Conservation (phyloP, 2,113 vertebrate genomes). For the Periophthalmodon schlosseri region DNA sequence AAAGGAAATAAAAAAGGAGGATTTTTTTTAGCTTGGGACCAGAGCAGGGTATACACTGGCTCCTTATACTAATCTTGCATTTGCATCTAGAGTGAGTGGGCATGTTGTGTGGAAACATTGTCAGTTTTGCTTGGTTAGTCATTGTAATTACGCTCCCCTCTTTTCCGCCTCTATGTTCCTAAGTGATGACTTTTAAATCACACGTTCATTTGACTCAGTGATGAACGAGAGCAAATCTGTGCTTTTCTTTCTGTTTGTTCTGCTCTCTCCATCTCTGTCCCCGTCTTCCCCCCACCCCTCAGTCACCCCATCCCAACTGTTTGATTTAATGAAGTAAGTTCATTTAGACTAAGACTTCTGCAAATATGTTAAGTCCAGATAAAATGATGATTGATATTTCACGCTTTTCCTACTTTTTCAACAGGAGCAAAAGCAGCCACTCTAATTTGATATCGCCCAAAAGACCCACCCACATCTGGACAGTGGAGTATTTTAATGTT, state of each 20-base stretch:
- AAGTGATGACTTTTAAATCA: conserved; percentile 73
- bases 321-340: conserved; percentile 49
- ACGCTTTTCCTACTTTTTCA: conserved; percentile 5
- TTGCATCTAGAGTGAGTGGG: neutral
- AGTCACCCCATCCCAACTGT: conserved; percentile 11
- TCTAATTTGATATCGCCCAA: neutral
- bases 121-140: conserved; percentile 72
- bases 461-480: neutral
- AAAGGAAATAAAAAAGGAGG: too few relatives aligned
- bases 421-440: neutral
- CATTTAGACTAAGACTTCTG: conserved; percentile 31
- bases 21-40: neutral
- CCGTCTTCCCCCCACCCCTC: conserved; percentile 22
- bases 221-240: conserved; percentile 52
- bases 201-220: conserved; percentile 54
- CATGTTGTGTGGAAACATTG: conserved; percentile 40
- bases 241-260: conserved; percentile 59
- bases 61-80: neutral
- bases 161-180: conserved; percentile 20
- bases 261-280: conserved; percentile 56
- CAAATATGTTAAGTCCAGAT: conserved; percentile 28
- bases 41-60: neutral
- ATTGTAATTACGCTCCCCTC: conserved; percentile 68
- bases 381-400: conserved; percentile 22
- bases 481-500: neutral